These are phyloP conservation scores for Tetramorium parvispinum DNA, from an alignment of 1,140 invertebrate genomes.

Conservation along the genomic window DNA sequence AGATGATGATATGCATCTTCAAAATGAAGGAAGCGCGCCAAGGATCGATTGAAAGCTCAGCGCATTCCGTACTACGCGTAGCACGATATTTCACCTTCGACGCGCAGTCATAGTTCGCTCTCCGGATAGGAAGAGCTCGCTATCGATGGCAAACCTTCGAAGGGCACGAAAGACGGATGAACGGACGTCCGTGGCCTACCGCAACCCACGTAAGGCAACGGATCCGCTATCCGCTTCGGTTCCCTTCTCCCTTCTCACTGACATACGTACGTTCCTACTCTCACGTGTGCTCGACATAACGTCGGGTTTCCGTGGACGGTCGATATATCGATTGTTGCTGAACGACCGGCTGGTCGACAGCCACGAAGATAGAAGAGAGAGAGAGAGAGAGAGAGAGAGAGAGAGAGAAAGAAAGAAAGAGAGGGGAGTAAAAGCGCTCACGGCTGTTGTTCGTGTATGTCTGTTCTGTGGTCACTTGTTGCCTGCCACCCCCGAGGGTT, in stretches of 20 bases:
- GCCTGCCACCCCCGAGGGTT: constrained; percentile 82
- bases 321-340: constrained; percentile 83
- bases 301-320: constrained; percentile 71
- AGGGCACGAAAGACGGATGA: constrained; percentile 74
- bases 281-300: constrained; percentile 70
- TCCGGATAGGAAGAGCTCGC: constrained; percentile 10
- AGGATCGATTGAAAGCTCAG: not conserved
- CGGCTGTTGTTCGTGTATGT: constrained; percentile 71
- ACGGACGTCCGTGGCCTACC: constrained; percentile 82
- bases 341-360: constrained; percentile 81
- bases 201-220: constrained; percentile 79
- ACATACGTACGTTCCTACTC: constrained; percentile 54
- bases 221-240: constrained; percentile 63
- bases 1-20: constrained; percentile 9
- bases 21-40: not conserved
- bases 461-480: constrained; percentile 84
- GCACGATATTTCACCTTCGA: constrained; percentile 33
- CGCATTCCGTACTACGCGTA: not conserved
- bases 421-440: constrained; percentile 52
- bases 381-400: not conserved
- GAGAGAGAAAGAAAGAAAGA: constrained; percentile 7
- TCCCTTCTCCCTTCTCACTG: not conserved
- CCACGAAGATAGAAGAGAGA: constrained; percentile 64
- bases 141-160: constrained; percentile 54
- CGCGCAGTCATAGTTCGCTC: constrained; percentile 3